Evolutionary conservation across 2,888 invertebrate species (phyloP).

Genomic region (Drosophila leonis): DNA sequence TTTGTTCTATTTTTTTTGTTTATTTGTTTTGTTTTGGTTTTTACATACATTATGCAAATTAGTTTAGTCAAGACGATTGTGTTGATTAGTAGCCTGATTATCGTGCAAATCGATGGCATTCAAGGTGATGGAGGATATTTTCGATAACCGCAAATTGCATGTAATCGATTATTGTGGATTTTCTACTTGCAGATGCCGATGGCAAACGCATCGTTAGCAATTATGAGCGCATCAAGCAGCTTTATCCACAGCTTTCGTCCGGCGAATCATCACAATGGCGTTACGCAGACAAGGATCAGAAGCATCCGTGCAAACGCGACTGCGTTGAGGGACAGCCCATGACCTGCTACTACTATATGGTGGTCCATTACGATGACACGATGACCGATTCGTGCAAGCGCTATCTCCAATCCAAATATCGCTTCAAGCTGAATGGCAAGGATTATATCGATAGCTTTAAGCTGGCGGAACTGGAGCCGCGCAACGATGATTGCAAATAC

Average conservation of each 20-base stretch:
- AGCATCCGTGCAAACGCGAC: slow-evolving; percentile 82
- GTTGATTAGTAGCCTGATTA: slow-evolving; percentile 54
- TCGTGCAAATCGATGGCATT: slow-evolving; percentile 68
- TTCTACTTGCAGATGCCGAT: slow-evolving; percentile 50
- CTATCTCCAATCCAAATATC: slow-evolving; percentile 72
- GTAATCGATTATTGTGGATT: slow-evolving; percentile 8
- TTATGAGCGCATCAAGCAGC: slow-evolving; percentile 70
- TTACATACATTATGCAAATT: slow-evolving; percentile 44
- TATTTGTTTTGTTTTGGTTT: background rate
- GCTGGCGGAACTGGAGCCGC: slow-evolving; percentile 31
- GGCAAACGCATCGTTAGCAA: slow-evolving; percentile 68
- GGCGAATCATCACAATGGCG: slow-evolving; percentile 73
- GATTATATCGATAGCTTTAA: slow-evolving; percentile 71
- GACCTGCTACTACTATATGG: slow-evolving; percentile 83
- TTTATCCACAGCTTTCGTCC: slow-evolving; percentile 70
- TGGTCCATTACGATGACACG: slow-evolving; percentile 82
- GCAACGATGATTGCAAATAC: slow-evolving; percentile 77
- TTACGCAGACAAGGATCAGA: slow-evolving; percentile 57
- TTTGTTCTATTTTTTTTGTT: background rate
- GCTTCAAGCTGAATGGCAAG: slow-evolving; percentile 65
- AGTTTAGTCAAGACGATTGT: slow-evolving; percentile 48
- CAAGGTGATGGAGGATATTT: slow-evolving; percentile 58
- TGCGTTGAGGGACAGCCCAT: slow-evolving; percentile 72
- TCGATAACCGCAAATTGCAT: background rate
- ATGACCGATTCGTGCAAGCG: slow-evolving; percentile 78